Percentiles rank a stretch among this genome's conserved stretches.
Evolutionary conservation across 2,888 invertebrate genomes (phyloP).

Genomic region (Lochmaea capreae): DNA sequence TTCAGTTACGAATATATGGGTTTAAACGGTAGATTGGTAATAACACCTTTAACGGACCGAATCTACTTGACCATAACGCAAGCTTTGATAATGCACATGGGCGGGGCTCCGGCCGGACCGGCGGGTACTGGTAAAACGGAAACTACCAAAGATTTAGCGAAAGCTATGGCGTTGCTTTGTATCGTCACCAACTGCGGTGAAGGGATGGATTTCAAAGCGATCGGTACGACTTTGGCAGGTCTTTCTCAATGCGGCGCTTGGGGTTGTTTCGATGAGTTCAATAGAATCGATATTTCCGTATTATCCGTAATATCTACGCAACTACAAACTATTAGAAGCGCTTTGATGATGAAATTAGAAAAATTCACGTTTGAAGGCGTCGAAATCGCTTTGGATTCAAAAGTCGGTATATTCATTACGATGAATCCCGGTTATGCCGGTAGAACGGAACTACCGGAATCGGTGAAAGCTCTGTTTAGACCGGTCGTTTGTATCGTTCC

Average conservation of each 20-base stretch:
- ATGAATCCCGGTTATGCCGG: constrained; percentile 97
- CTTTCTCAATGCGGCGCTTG: constrained; percentile 91
- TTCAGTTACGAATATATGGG: constrained; percentile 93
- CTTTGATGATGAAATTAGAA: constrained; percentile 79
- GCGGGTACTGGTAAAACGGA: constrained; percentile 92
- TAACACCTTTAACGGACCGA: constrained; percentile 92
- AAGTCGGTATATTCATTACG: constrained; percentile 93
- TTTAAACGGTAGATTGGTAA: constrained; percentile 88
- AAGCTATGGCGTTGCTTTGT: constrained; percentile 85
- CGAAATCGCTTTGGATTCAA: constrained; percentile 84
- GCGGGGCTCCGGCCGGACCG: constrained; percentile 90
- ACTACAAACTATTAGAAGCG: constrained; percentile 88
- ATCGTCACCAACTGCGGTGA: constrained; percentile 94
- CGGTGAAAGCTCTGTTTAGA: constrained; percentile 90
- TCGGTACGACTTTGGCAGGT: constrained; percentile 81
- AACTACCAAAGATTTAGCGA: constrained; percentile 91
- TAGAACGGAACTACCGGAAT: constrained; percentile 91
- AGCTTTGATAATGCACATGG: constrained; percentile 90
- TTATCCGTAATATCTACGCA: constrained; percentile 94
- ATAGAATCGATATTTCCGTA: constrained; percentile 91
- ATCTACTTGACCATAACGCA: constrained; percentile 94
- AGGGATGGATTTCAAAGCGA: constrained; percentile 91
- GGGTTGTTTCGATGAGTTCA: constrained; percentile 97
- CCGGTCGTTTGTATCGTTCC: constrained; percentile 94
- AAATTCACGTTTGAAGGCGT: constrained; percentile 74